Base-by-base conservation (phyloP, 2,888 invertebrate species). In the Campaea margaritaria region DNA sequence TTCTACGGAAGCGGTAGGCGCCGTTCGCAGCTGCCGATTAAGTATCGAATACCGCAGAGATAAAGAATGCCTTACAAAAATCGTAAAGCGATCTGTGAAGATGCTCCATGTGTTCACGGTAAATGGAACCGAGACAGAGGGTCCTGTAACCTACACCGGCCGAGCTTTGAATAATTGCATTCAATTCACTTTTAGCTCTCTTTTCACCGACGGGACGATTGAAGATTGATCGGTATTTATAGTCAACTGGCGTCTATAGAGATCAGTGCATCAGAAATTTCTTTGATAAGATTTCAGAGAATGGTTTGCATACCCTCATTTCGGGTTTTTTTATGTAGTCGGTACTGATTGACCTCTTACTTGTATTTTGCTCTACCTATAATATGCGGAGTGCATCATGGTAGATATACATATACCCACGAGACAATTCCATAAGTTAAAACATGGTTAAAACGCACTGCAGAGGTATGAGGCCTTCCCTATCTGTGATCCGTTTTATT, bases 1-100 rank as follows among this genome's bases (percentile, higher is more conserved):
- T 81, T 84, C 82, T 78, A 85, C 90, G 89, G 91, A 89, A 91
- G 90, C 90, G 77, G 75, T 76, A 82, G 90, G 90, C 91, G 91
- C 90, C 91, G 55, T 5, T 48, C 45, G 62, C 67, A 89, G 87
- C 91, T 90, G 91, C 83, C 78, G 76, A 58, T 59, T 66, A 65
- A 76, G 84, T 90, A 88, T 91, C 90, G 75, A 84, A 85, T 91
- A 72, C 76, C 72, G 74, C 82, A 85, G 85, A 86, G 85, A 87
- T 84, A 84, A 86, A 83, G 87, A 82, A 83, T 84, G 81, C 82
- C 71, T 87, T 89, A 84, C 80, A 84, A 88, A 87, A 85, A 86
- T 83, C 78, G 83, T 81, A 86, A 81, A 74, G 79, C 75, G 83
- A 86, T 80, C 76, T 78, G 72, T 75, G 79, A 81, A 76, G 79